Percentiles rank a stretch among this genome's conserved stretches.
Evolutionary conservation across 2,113 vertebrate species (phyloP).

Genomic region (Petrocephalus zakoni): DNA sequence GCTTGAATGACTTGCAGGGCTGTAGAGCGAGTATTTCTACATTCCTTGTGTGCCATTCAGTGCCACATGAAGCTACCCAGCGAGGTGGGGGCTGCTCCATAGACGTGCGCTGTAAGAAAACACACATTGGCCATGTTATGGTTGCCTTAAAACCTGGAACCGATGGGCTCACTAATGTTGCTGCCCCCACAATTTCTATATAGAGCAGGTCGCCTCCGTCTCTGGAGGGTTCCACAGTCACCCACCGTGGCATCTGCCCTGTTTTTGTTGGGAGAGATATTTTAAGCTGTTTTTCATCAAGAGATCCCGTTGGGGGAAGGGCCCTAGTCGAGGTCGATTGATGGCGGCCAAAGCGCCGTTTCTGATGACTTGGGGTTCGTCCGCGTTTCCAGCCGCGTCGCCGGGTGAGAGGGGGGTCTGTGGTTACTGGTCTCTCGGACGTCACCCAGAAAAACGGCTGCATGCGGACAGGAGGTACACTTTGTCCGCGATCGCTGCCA

Average conservation of each 20-base stretch:
- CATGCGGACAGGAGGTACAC: not conserved
- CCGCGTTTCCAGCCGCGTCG: not conserved
- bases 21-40: not conserved
- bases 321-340: not conserved
- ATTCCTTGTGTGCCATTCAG: not conserved
- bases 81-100: not conserved
- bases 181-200: not conserved
- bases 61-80: not conserved
- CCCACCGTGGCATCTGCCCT: slow-evolving; percentile 1
- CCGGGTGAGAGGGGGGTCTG: not conserved
- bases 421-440: not conserved
- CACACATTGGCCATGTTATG: not conserved
- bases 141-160: not conserved
- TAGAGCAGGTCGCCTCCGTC: not conserved
- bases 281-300: not conserved
- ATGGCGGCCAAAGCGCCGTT: not conserved
- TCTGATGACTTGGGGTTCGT: not conserved
- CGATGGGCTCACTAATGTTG: not conserved
- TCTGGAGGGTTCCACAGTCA: not conserved
- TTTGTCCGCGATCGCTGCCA: not conserved
- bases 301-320: not conserved
- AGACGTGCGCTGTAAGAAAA: not conserved
- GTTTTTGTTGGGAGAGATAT: not conserved
- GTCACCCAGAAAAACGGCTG: not conserved
- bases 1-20: not conserved